A percentile compares a stretch with the other conserved stretches of the same genome.
These are phyloP conservation scores for Lasioglossum morio DNA, from an alignment of 2,888 invertebrate genomes.

Conservation along the genomic window DNA sequence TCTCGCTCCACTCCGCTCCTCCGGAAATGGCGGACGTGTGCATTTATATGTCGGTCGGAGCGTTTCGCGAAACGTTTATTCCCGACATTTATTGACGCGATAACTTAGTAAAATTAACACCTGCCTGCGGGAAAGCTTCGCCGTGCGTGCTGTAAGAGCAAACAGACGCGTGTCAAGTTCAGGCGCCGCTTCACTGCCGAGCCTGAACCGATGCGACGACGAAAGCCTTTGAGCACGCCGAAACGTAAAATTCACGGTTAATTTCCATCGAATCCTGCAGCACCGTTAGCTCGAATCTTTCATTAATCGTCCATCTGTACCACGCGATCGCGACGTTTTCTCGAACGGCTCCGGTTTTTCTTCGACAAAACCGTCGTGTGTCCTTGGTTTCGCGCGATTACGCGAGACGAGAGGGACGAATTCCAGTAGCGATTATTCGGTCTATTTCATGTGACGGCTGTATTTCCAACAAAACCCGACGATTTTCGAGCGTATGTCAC, in stretches of 20 bases:
- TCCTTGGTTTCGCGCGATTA: slow-evolving; percentile 28
- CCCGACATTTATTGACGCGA: slow-evolving; percentile 67
- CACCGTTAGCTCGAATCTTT: not conserved
- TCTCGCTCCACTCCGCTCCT: slow-evolving; percentile 2
- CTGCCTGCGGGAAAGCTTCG: slow-evolving; percentile 40
- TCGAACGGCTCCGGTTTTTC: not conserved
- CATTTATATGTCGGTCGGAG: slow-evolving; percentile 46
- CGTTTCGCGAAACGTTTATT: slow-evolving; percentile 50
- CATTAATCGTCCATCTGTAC: not conserved
- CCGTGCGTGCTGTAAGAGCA: slow-evolving; percentile 27
- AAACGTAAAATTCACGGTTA: not conserved
- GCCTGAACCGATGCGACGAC: not conserved
- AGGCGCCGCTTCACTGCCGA: slow-evolving; percentile 4
- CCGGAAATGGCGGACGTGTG: slow-evolving; percentile 63
- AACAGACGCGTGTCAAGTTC: slow-evolving; percentile 51
- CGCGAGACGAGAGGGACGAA: not conserved
- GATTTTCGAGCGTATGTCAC: slow-evolving; percentile 46
- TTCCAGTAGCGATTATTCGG: slow-evolving; percentile 28
- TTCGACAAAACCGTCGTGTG: too few species aligned
- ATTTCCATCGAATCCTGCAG: not conserved
- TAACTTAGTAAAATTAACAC: slow-evolving; percentile 70
- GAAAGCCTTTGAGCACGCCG: not conserved
- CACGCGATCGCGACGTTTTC: not conserved
- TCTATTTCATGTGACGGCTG: slow-evolving; percentile 13
- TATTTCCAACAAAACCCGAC: slow-evolving; percentile 31